phyloP scores from a whole-genome alignment of 2,888 invertebrate genomes.

The Thymelicus acteon region DNA sequence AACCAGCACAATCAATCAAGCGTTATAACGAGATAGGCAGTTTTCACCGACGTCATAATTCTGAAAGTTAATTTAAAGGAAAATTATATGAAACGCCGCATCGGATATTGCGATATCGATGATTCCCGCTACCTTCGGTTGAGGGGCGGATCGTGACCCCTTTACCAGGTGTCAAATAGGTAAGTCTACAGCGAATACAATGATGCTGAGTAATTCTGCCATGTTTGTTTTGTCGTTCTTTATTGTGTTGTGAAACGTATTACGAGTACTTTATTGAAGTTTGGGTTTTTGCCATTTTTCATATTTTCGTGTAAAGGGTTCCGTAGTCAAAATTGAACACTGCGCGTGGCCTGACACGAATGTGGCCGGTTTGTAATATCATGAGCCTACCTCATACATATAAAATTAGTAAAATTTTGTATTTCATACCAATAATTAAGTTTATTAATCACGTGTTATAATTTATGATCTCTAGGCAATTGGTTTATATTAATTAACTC shows the following conservation, averaged over 20 bases:
- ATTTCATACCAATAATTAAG: too few species aligned
- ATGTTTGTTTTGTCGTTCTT: not conserved
- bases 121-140: constrained; percentile 30
- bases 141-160: constrained; percentile 30
- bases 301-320: not conserved
- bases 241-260: too few species aligned
- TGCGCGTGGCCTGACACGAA: too few species aligned
- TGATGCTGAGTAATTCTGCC: not conserved
- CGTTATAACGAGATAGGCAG: constrained; percentile 18
- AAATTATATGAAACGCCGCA: constrained; percentile 31
- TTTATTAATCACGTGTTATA: too few species aligned
- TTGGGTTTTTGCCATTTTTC: not conserved
- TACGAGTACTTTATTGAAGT: too few species aligned
- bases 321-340: too few species aligned
- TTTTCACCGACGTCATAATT: constrained; percentile 25
- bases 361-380: too few species aligned
- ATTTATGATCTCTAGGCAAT: too few species aligned
- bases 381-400: too few species aligned
- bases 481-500: too few species aligned
- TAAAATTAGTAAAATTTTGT: too few species aligned
- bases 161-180: constrained; percentile 32
- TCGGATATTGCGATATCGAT: constrained; percentile 30
- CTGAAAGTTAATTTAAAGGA: constrained; percentile 32
- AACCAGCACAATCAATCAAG: constrained; percentile 28
- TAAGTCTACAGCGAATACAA: constrained; percentile 19